Evolutionary conservation across 2,888 invertebrate genomes (phyloP), one percentile per base, ranked within the genome.

Genomic region (Drosophila kambysellisi): DNA sequence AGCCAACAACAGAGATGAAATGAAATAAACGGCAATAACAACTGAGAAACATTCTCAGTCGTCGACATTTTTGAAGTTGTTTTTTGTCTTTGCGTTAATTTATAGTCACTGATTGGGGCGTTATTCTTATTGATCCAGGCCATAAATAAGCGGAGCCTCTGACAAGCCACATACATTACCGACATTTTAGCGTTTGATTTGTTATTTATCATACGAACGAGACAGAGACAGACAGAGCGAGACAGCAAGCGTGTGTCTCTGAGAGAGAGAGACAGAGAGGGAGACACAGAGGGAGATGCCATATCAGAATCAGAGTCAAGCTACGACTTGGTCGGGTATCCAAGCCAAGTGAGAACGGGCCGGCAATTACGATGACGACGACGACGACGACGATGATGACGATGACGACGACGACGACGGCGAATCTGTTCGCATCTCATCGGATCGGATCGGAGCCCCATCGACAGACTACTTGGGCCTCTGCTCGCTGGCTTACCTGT

Each of bases 121-220:
- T 88, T 91, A 88, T 88, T 88, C 88, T 88, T 88, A 91, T 91
- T 88, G 88, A 91, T 88, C 88, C 91, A 91, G 91, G 88, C 87
- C 86, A 88, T 88, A 88, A 88, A 88, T 88, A 90, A 90, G 63
- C 83, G 76, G 76, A 91, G 79, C 78, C 90, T 81, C 88, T 91
- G 88, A 88, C 88, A 88, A 76, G 81, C 86, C 88, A 90, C 91
- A 91, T 88, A 88, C 88, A 88, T 88, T 88, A 90, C 91, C 87
- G 87, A 88, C 91, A 91, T 88, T 88, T 88, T 90, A 91, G 89
- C 91, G 89, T 91, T 88, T 88, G 88, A 88, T 88, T 91, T 91
- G 88, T 91, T 88, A 88, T 88, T 88, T 91, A 90, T 88, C 88
- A 88, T 87, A 89, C 77, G 79, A 89, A 75, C 63, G 74, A 68